Conservation (phyloP, 23 tunicate species). For the Ciona savignyi region DNA sequence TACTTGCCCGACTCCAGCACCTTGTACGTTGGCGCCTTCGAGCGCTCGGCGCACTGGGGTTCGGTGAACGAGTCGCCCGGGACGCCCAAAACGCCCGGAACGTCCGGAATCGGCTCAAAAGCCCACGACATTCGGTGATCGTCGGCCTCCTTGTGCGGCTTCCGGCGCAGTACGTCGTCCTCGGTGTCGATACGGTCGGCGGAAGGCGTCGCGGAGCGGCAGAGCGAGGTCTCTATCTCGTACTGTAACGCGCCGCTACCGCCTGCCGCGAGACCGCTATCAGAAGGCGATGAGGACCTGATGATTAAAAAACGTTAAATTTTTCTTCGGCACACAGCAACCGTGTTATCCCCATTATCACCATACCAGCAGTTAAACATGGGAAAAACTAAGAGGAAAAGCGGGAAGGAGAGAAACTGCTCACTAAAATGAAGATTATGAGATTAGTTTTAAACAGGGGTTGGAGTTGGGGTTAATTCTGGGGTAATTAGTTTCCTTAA, state of each 20-base stretch:
- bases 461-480: no score
- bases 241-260: not conserved
- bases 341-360: no score
- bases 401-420: no score
- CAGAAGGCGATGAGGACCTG: constrained; percentile 7
- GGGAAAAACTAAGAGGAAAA: no score
- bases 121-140: constrained; percentile 63
- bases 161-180: not conserved
- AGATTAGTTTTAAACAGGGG: no score
- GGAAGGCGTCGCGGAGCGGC: constrained; percentile 1
- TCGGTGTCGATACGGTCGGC: not conserved
- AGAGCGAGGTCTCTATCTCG: constrained; percentile 8
- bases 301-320: no score
- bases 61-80: constrained; percentile 3
- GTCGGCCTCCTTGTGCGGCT: not conserved
- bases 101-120: constrained; percentile 13
- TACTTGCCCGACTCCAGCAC: not conserved
- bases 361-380: no score
- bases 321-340: no score
- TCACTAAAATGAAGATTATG: no score
- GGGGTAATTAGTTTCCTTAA: no score
- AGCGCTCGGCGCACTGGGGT: not conserved
- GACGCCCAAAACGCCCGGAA: not conserved
- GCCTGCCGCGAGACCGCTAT: not conserved
- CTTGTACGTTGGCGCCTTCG: not conserved